Conservation (phyloP, 1,140 invertebrate species). For the Pseudomyrmex sp. region DNA sequence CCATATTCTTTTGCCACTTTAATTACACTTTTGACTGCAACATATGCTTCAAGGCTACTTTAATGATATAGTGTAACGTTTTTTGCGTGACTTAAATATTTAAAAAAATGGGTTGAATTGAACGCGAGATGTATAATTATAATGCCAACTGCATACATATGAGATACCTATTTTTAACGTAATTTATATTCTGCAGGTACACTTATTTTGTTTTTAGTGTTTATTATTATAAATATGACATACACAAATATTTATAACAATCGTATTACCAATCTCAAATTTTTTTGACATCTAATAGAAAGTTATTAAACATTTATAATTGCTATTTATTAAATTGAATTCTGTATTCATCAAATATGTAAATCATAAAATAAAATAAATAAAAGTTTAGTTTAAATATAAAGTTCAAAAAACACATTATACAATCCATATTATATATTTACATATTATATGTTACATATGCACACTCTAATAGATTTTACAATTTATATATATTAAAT, state of each 20-base stretch:
- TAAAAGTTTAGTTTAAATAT: constrained; percentile 32
- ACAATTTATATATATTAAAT: constrained; percentile 51
- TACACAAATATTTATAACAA: constrained; percentile 22
- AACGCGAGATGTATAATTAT: constrained; percentile 43
- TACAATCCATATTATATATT: constrained; percentile 31
- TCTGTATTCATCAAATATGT: not conserved
- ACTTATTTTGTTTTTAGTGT: constrained; percentile 13
- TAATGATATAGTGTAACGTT: constrained; percentile 48
- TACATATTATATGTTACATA: constrained; percentile 11
- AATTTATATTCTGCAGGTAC: constrained; percentile 34
- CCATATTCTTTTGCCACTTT: constrained; percentile 42
- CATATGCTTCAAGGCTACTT: constrained; percentile 43
- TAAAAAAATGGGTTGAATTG: constrained; percentile 15
- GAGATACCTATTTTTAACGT: constrained; percentile 48
- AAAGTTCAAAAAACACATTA: constrained; percentile 32
- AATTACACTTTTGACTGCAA: constrained; percentile 45
- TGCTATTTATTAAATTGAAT: constrained; percentile 21
- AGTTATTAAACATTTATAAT: constrained; percentile 36
- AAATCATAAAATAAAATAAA: constrained; percentile 41
- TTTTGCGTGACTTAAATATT: constrained; percentile 49
- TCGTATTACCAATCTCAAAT: not conserved
- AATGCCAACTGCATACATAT: constrained; percentile 28
- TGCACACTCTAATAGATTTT: not conserved
- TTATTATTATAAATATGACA: constrained; percentile 2
- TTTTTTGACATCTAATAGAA: constrained; percentile 23